phyloP scores from a whole-genome alignment of 2,797 vertebrate genomes.

The Microhierax caerulescens region DNA sequence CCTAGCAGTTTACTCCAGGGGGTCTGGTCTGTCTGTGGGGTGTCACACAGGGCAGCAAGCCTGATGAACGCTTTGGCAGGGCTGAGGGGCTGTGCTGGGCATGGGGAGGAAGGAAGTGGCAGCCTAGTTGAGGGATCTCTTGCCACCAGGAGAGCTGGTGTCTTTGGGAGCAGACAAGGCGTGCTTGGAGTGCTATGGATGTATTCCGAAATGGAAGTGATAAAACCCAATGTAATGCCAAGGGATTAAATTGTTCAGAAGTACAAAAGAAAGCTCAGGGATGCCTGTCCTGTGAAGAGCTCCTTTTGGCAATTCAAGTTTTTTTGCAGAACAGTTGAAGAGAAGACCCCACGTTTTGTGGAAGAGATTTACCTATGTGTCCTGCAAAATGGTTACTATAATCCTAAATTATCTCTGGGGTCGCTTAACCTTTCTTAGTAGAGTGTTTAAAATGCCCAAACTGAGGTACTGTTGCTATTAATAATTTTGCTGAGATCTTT shows the following conservation, averaged over 20 bases:
- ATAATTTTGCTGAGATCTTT: not conserved
- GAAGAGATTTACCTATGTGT: not conserved
- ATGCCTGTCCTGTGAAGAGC: not conserved
- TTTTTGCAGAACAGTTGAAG: not conserved
- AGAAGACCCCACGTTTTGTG: not conserved
- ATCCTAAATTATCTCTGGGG: not conserved
- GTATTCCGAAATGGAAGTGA: not conserved
- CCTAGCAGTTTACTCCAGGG: accelerated
- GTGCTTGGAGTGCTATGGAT: accelerated
- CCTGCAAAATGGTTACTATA: not conserved
- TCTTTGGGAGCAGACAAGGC: not conserved
- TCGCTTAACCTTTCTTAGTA: not conserved
- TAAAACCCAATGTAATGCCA: accelerated
- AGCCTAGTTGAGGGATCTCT: accelerated
- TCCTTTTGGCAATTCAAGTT: not conserved
- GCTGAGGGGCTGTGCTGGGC: not conserved
- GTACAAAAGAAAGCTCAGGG: not conserved
- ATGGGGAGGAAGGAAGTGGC: not conserved
- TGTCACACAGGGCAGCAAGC: accelerated
- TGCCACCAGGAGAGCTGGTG: accelerated
- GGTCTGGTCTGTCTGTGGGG: not conserved
- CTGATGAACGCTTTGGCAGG: accelerated
- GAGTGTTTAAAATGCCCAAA: not conserved
- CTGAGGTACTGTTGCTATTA: not conserved
- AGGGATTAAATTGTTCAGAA: not conserved